Evolutionary conservation across 1,140 invertebrate species (phyloP).

Genomic region (Caenorhabditis latens): DNA sequence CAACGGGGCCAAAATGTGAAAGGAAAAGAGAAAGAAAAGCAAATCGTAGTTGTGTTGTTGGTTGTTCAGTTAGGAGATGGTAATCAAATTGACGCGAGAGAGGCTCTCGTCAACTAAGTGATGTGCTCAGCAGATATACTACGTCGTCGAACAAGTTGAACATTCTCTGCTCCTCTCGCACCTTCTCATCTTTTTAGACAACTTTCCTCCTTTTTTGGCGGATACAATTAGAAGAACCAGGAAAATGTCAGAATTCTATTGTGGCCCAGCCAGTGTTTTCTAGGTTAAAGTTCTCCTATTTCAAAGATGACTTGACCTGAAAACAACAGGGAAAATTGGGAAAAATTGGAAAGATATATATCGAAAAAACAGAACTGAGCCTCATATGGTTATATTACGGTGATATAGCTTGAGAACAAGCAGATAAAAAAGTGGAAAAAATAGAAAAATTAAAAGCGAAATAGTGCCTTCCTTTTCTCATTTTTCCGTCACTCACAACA

Average conservation of each 20-base stretch:
- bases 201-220: background rate
- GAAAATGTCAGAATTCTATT: background rate
- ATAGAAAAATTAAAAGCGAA: background rate
- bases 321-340: background rate
- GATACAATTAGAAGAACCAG: slow-evolving; percentile 25
- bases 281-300: background rate
- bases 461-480: background rate
- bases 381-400: background rate
- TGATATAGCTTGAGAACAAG: background rate
- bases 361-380: background rate
- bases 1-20: slow-evolving; percentile 21
- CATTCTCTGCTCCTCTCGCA: slow-evolving; percentile 17
- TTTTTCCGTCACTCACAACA: background rate
- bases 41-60: slow-evolving; percentile 53
- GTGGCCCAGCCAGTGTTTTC: background rate
- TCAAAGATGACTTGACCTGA: background rate
- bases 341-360: background rate
- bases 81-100: slow-evolving; percentile 54
- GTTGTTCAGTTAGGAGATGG: slow-evolving; percentile 56
- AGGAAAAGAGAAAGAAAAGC: background rate
- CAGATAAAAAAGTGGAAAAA: slow-evolving; percentile 5
- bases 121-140: slow-evolving; percentile 50
- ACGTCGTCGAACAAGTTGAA: slow-evolving; percentile 49
- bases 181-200: background rate
- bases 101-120: slow-evolving; percentile 48